Conservation (phyloP, 2,113 vertebrate species). For the Crypturellus undulatus region DNA sequence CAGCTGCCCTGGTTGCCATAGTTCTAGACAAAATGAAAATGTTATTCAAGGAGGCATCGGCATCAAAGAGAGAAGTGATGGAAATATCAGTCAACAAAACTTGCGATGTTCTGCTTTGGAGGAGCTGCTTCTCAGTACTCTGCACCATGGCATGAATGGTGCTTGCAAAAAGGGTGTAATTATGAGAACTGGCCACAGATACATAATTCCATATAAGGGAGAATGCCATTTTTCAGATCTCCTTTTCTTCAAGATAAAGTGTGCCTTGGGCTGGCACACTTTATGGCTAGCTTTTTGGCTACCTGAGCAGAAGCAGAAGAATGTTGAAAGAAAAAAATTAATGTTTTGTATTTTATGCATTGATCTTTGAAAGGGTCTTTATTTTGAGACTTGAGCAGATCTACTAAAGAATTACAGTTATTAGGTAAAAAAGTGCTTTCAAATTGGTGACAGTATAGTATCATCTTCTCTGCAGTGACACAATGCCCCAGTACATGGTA, state of each 20-base stretch:
- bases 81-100: slow-evolving; percentile 60
- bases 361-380: background rate
- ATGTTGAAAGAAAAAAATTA: background rate
- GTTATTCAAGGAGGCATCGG: slow-evolving; percentile 35
- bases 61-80: background rate
- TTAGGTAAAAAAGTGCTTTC: background rate
- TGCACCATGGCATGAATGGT: background rate
- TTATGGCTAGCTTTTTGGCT: background rate
- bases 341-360: background rate
- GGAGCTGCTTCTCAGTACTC: background rate
- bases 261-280: background rate
- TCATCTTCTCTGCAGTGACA: background rate
- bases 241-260: background rate
- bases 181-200: background rate
- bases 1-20: slow-evolving; percentile 64
- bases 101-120: slow-evolving; percentile 30
- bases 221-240: slow-evolving; percentile 38
- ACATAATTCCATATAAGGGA: slow-evolving; percentile 46
- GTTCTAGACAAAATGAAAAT: slow-evolving; percentile 65
- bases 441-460: background rate
- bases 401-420: background rate
- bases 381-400: background rate
- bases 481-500: background rate
- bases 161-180: background rate
- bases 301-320: background rate